Conservation (phyloP, 2,113 vertebrate species). For the Paratilapia polleni region DNA sequence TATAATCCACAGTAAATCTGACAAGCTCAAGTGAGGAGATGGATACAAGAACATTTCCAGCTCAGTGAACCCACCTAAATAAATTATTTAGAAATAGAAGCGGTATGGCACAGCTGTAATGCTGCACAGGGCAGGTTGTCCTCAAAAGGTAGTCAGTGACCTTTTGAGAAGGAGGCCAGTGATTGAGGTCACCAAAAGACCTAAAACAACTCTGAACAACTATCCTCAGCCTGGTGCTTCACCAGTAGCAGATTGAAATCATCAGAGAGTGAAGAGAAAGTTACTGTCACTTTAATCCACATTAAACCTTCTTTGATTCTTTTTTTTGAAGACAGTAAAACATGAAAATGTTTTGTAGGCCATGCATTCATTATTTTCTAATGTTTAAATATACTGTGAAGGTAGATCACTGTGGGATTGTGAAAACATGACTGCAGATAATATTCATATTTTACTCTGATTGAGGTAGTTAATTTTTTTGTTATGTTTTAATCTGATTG, state of each 20-base stretch:
- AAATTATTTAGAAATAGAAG: conserved; percentile 31
- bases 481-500: neutral
- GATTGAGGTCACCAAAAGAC: neutral
- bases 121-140: neutral
- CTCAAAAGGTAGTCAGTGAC: conserved; percentile 13
- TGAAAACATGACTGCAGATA: neutral
- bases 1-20: neutral
- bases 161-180: neutral
- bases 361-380: neutral
- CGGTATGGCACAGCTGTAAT: neutral
- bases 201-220: neutral
- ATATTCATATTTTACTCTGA: neutral
- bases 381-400: neutral
- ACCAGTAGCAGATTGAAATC: neutral
- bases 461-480: neutral
- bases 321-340: neutral
- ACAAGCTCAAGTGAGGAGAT: neutral
- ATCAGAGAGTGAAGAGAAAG: neutral
- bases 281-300: neutral
- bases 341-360: neutral
- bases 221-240: neutral
- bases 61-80: neutral
- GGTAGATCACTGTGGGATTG: neutral
- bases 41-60: neutral
- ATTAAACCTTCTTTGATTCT: neutral